A percentile compares a stretch with the other conserved stretches of the same genome.
Evolutionary conservation across 2,888 invertebrate genomes (phyloP).

Genomic region (Athripsodes cinereus): DNA sequence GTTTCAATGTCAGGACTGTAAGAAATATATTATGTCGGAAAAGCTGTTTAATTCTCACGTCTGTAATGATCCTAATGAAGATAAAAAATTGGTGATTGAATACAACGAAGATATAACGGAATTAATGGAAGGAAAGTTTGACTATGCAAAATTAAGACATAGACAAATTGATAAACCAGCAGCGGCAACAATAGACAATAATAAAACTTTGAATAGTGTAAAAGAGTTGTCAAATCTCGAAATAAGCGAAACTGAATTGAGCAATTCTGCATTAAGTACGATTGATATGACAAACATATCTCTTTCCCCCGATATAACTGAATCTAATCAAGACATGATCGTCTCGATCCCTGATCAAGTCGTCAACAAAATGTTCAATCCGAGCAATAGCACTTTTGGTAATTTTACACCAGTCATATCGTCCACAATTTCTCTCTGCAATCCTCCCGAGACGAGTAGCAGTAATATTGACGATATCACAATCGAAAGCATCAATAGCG

Average conservation of each 20-base stretch:
- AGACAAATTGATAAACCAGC: constrained; percentile 3
- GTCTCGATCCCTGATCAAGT: constrained; percentile 16
- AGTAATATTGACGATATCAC: neutral
- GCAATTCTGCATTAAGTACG: constrained; percentile 9
- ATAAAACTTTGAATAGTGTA: neutral
- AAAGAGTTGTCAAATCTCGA: constrained; percentile 12
- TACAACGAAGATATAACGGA: constrained; percentile 37
- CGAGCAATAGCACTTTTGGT: constrained; percentile 11
- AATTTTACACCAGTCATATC: constrained; percentile 25
- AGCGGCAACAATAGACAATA: neutral
- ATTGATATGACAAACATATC: constrained; percentile 12
- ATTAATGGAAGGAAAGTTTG: constrained; percentile 30
- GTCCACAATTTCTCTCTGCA: constrained; percentile 23
- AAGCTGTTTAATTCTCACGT: constrained; percentile 38
- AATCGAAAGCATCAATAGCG: neutral
- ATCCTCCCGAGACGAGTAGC: neutral
- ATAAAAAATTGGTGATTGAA: constrained; percentile 41
- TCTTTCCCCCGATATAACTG: constrained; percentile 8
- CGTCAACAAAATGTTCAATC: neutral
- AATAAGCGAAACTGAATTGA: constrained; percentile 16
- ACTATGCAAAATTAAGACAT: constrained; percentile 15
- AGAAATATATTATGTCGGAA: constrained; percentile 43
- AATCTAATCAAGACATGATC: constrained; percentile 14
- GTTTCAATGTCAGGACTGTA: constrained; percentile 49
- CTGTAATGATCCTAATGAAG: constrained; percentile 39